These are phyloP conservation scores for Tenthredo notha DNA, from an alignment of 2,888 invertebrate species.

Conservation along the genomic window DNA sequence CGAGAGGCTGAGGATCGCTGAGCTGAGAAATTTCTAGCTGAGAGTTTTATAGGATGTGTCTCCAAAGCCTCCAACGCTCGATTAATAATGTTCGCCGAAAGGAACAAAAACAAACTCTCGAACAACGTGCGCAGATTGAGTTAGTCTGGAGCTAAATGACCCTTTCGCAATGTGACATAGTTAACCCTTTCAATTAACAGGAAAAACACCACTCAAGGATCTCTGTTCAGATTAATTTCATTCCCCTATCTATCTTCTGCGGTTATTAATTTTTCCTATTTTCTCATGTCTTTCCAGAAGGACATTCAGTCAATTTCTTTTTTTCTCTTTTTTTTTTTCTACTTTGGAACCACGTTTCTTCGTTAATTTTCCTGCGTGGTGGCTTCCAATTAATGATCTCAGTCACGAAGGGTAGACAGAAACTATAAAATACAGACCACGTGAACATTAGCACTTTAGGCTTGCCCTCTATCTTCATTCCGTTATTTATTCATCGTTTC, in stretches of 20 bases:
- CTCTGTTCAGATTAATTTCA: constrained; percentile 11
- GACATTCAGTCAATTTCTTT: neutral
- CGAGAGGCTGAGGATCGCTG: neutral
- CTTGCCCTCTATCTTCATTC: neutral
- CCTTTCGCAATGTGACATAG: constrained; percentile 14
- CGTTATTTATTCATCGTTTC: neutral
- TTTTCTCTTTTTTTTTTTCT: neutral
- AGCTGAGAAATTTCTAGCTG: neutral
- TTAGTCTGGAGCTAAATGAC: constrained; percentile 15
- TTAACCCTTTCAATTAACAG: constrained; percentile 32
- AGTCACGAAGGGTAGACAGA: constrained; percentile 12
- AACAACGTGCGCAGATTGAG: constrained; percentile 44
- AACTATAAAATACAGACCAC: neutral
- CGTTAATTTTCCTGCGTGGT: constrained; percentile 7
- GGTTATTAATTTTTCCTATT: neutral
- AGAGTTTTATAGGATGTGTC: neutral
- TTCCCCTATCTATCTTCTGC: neutral
- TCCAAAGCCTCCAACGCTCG: constrained; percentile 21
- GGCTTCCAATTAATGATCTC: constrained; percentile 6
- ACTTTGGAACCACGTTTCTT: constrained; percentile 4
- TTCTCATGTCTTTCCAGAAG: neutral
- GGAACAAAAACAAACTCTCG: constrained; percentile 37
- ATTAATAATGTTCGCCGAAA: constrained; percentile 43
- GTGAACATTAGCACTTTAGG: neutral
- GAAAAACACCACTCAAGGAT: constrained; percentile 6